A percentile compares a stretch with the other conserved stretches of the same genome.
Evolutionary conservation across 1,140 invertebrate species (phyloP).

Genomic region (Drosophila equinoxialis): DNA sequence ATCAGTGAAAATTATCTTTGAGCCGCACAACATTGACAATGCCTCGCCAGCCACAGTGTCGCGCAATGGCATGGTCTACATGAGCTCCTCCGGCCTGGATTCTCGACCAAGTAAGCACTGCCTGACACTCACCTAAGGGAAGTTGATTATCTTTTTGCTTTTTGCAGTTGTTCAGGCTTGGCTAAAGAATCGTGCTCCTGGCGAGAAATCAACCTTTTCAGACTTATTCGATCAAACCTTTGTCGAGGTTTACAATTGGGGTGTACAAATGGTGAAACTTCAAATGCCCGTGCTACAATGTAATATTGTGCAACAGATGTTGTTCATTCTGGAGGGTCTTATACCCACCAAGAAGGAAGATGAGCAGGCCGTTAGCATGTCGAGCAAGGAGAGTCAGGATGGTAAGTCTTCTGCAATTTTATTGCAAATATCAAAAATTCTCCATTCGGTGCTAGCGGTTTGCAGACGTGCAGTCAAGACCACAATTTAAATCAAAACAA

Average conservation of each 20-base stretch:
- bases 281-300: constrained; percentile 95
- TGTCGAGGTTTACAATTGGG: constrained; percentile 90
- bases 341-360: constrained; percentile 87
- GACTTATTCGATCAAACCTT: constrained; percentile 93
- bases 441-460: constrained; percentile 23
- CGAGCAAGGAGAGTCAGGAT: constrained; percentile 80
- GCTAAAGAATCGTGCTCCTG: constrained; percentile 89
- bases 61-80: constrained; percentile 98
- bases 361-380: constrained; percentile 83
- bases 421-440: neutral
- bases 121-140: too few relatives aligned
- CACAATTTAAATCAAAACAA: constrained; percentile 78
- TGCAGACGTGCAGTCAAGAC: constrained; percentile 48
- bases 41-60: constrained; percentile 98
- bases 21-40: constrained; percentile 98
- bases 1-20: constrained; percentile 97
- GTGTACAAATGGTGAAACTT: constrained; percentile 91
- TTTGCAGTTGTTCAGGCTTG: constrained; percentile 87
- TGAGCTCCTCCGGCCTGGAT: constrained; percentile 97
- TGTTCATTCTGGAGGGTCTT: constrained; percentile 93
- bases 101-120: constrained; percentile 89
- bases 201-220: constrained; percentile 90
- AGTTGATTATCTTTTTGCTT: constrained; percentile 9
- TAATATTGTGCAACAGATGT: constrained; percentile 93
- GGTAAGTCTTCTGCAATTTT: constrained; percentile 52